Percentiles rank a stretch among this genome's conserved stretches.
These are phyloP conservation scores for Eolophus roseicapilla DNA, from an alignment of 2,113 vertebrate species.

Conservation along the genomic window DNA sequence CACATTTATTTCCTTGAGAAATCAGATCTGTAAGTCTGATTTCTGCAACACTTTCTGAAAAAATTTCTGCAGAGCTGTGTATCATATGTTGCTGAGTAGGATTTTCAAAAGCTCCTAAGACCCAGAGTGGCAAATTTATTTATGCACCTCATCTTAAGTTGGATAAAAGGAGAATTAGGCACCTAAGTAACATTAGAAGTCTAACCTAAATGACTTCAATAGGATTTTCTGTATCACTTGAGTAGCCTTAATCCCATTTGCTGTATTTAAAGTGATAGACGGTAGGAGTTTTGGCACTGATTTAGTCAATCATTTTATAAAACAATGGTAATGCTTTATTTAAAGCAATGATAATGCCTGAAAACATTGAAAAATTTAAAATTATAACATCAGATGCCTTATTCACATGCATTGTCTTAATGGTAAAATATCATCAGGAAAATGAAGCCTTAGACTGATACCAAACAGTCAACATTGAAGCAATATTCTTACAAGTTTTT, in stretches of 20 bases:
- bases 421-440: background rate
- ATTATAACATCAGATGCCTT: background rate
- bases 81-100: background rate
- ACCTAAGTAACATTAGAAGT: background rate
- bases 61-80: background rate
- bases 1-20: background rate
- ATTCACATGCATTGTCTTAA: background rate
- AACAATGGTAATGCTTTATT: background rate
- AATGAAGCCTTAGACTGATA: background rate
- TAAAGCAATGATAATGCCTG: background rate
- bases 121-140: background rate
- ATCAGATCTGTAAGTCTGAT: background rate
- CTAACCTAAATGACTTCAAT: background rate
- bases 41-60: background rate
- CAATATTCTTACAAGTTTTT: background rate
- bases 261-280: background rate
- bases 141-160: background rate
- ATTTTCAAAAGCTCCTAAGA: background rate
- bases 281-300: background rate
- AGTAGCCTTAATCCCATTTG: background rate
- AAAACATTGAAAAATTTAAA: background rate
- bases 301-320: background rate
- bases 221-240: conserved; percentile 6
- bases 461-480: background rate
- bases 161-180: background rate